Evolutionary conservation across 2,888 invertebrate genomes (phyloP).

Genomic region (Sesamia inferens): DNA sequence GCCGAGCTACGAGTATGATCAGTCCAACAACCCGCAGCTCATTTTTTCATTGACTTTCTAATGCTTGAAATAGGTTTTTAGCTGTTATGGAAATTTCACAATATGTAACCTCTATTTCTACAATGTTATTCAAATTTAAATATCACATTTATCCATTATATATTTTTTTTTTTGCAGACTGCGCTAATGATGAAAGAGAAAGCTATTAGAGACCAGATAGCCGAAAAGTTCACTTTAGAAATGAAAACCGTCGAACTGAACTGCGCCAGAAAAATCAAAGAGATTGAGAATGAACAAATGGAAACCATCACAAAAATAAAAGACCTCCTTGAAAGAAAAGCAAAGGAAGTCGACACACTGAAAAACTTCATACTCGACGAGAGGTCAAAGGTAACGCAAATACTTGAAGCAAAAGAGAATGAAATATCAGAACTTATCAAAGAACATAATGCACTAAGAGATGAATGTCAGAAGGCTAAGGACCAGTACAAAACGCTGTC

Average conservation of each 20-base stretch:
- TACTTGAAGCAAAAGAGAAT: slow-evolving; percentile 87
- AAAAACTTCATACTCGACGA: slow-evolving; percentile 88
- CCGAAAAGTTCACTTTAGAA: slow-evolving; percentile 91
- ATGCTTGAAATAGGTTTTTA: too few species aligned
- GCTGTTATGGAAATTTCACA: not conserved
- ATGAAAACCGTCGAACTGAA: slow-evolving; percentile 90
- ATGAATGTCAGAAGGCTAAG: slow-evolving; percentile 80
- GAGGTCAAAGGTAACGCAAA: slow-evolving; percentile 86
- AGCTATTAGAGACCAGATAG: slow-evolving; percentile 92
- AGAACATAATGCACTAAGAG: slow-evolving; percentile 82
- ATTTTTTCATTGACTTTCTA: too few species aligned
- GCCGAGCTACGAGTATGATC: slow-evolving; percentile 43
- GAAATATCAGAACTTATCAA: slow-evolving; percentile 86
- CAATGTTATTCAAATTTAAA: too few species aligned
- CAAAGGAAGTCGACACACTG: slow-evolving; percentile 87
- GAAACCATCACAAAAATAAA: slow-evolving; percentile 84
- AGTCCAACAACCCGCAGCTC: slow-evolving; percentile 71
- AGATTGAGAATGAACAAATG: slow-evolving; percentile 87
- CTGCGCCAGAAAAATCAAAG: slow-evolving; percentile 85
- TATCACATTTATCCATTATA: not conserved
- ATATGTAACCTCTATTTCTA: too few species aligned
- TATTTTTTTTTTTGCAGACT: slow-evolving; percentile 76
- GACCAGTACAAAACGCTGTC: slow-evolving; percentile 62
- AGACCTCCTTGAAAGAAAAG: slow-evolving; percentile 87
- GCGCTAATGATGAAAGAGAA: slow-evolving; percentile 88